A percentile compares a stretch with the other conserved stretches of the same genome.
phyloP scores from a whole-genome alignment of 2,888 invertebrate species.

The Bursaphelenchus okinawaensis region DNA sequence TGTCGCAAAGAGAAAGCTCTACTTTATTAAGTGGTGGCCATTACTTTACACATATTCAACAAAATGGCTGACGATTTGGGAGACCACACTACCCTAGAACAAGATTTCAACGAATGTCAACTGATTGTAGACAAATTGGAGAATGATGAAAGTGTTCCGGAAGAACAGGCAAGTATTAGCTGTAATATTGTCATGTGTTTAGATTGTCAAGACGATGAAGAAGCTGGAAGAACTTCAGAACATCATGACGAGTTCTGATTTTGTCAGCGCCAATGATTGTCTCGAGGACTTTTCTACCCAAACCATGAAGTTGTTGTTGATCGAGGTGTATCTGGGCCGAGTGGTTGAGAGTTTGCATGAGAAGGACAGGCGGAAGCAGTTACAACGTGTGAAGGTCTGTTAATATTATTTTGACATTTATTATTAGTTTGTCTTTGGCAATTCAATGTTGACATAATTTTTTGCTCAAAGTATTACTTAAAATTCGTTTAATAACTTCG shows the following conservation, averaged over 20 bases:
- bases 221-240: neutral
- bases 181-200: neutral
- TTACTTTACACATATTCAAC: neutral
- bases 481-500: no score
- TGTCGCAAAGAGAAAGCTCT: no score
- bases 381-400: conserved; percentile 26
- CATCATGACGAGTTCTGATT: conserved; percentile 1
- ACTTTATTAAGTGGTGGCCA: no score
- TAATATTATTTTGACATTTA: conserved; percentile 1
- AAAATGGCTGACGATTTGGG: neutral
- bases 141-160: neutral
- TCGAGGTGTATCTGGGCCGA: conserved; percentile 42
- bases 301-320: conserved; percentile 41
- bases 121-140: neutral
- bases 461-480: no score
- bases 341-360: conserved; percentile 26
- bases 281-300: conserved; percentile 30
- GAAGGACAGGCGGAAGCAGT: conserved; percentile 20
- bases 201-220: neutral
- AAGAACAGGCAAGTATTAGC: neutral
- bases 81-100: neutral
- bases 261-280: conserved; percentile 36
- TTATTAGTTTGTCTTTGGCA: neutral
- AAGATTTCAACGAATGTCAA: neutral
- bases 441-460: no score